Evolutionary conservation across 2,888 invertebrate genomes (phyloP).

Genomic region (Drosophila neonasuta): DNA sequence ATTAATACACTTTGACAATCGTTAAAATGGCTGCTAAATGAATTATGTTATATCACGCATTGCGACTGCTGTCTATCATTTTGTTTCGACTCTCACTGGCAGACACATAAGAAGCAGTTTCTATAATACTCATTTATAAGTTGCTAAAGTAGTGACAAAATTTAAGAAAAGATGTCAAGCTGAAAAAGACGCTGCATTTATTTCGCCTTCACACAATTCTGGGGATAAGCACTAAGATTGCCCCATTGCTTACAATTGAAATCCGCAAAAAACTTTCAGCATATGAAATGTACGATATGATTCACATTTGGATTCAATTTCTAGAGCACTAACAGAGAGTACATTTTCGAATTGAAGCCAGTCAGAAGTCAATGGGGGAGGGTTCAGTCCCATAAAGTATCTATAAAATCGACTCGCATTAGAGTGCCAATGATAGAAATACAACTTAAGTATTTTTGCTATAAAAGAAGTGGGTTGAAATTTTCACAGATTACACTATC

Average conservation of each 20-base stretch:
- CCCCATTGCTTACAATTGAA: slow-evolving; percentile 1
- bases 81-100: background rate
- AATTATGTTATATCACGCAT: slow-evolving; percentile 2
- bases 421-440: background rate
- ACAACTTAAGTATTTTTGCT: background rate
- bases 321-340: background rate
- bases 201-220: background rate
- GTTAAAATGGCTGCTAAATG: slow-evolving; percentile 11
- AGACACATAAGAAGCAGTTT: background rate
- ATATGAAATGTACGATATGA: background rate
- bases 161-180: background rate
- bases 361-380: background rate
- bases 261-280: slow-evolving; percentile 1
- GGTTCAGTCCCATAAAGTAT: background rate
- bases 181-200: background rate
- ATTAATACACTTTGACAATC: slow-evolving; percentile 28
- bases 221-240: background rate
- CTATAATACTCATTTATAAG: background rate
- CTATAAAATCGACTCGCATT: background rate
- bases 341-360: background rate
- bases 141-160: background rate
- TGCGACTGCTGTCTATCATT: background rate
- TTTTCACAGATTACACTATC: background rate
- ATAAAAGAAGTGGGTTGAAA: background rate
- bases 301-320: slow-evolving; percentile 5